Conservation (phyloP, 2,113 vertebrate species). For the Cyprinodon brontotheroides region DNA sequence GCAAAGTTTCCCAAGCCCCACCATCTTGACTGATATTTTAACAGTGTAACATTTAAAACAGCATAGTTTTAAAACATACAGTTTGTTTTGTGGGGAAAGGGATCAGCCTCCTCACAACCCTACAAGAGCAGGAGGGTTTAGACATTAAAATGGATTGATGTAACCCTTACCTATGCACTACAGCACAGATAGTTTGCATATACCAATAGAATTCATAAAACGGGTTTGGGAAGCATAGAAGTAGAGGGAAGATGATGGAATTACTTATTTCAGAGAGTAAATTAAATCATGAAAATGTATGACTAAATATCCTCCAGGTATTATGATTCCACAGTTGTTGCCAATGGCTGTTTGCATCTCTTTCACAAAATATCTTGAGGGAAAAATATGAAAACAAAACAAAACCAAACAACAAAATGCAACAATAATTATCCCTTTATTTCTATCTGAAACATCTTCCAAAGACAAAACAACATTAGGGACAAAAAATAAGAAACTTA, state of each 20-base stretch:
- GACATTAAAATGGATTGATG: not conserved
- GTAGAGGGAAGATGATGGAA: not conserved
- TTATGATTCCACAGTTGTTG: too few species aligned
- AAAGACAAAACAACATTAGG: constrained; percentile 7
- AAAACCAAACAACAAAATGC: too few species aligned
- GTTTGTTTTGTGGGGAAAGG: too few species aligned
- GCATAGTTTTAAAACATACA: too few species aligned
- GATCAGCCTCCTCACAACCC: too few species aligned
- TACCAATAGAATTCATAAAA: not conserved
- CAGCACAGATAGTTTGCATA: not conserved
- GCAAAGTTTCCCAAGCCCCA: not conserved
- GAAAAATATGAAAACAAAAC: too few species aligned
- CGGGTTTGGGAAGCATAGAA: not conserved
- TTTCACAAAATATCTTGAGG: not conserved
- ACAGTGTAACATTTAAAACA: too few species aligned
- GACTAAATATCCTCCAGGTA: not conserved
- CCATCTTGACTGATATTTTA: too few species aligned
- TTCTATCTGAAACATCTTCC: constrained; percentile 10
- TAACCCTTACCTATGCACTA: not conserved
- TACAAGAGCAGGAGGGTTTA: too few species aligned
- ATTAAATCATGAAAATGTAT: not conserved
- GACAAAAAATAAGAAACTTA: not conserved
- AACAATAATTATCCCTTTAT: not conserved
- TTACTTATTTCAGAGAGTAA: not conserved
- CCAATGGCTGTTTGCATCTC: not conserved